These are phyloP conservation scores for Brachionus plicatilis DNA, from an alignment of 1,140 invertebrate genomes.

Conservation along the genomic window DNA sequence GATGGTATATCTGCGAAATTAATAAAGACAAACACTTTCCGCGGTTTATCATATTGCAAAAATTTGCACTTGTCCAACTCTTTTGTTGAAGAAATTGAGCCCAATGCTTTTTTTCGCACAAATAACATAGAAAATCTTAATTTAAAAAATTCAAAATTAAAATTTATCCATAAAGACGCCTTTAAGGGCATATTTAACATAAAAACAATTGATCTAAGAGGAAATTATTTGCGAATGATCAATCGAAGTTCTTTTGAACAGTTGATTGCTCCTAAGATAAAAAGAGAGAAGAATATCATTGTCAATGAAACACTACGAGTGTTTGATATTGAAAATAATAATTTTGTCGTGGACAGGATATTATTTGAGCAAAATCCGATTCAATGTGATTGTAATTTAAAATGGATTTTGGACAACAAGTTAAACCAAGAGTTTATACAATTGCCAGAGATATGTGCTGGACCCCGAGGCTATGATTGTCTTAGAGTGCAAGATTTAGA, in stretches of 20 bases:
- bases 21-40: slow-evolving; percentile 6
- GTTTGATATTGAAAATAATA: slow-evolving; percentile 1
- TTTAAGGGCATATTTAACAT: slow-evolving; percentile 28
- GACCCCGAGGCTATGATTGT: slow-evolving; percentile 26
- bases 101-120: slow-evolving; percentile 12
- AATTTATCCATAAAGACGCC: slow-evolving; percentile 2
- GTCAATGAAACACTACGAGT: background rate
- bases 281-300: background rate
- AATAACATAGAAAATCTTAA: slow-evolving; percentile 23
- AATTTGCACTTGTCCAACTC: slow-evolving; percentile 20
- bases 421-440: background rate
- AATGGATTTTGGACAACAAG: slow-evolving; percentile 9
- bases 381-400: slow-evolving; percentile 36
- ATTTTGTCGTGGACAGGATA: background rate
- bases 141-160: slow-evolving; percentile 13
- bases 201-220: slow-evolving; percentile 26
- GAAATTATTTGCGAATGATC: background rate
- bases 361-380: slow-evolving; percentile 39
- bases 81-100: slow-evolving; percentile 2
- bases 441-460: slow-evolving; percentile 33
- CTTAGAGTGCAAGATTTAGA: background rate
- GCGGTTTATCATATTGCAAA: slow-evolving; percentile 31
- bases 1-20: slow-evolving; percentile 22
- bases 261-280: background rate
- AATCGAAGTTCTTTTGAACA: background rate